Base-by-base conservation (phyloP, 2,888 invertebrate genomes). In the Mechanitis mazaeus region DNA sequence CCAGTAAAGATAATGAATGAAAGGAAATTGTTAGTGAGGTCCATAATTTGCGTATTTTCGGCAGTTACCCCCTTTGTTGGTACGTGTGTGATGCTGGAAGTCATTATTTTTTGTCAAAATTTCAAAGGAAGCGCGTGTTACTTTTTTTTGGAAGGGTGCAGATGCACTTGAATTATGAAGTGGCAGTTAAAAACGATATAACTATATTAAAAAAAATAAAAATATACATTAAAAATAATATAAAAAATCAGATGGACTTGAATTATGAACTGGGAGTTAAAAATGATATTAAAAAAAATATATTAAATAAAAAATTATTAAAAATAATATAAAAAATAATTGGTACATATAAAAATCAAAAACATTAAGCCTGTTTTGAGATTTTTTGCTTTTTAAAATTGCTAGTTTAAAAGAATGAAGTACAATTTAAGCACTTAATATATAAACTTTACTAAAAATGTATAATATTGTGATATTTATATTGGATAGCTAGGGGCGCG, bases 21-120 rank as follows among this genome's bases (percentile, higher is more conserved):
- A 54, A 81, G 85, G 87, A 87, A 87, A 83, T 83, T 83, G 86
- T 85, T 86, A 84, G 80, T 78, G 78, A 69, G 70, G 71, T 71
- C 76, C 69, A 73, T 76, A 78, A 81, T 83, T 81, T 78, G 78
- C 79, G 75, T 77, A 81, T 83, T 86, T 87, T 87, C 74, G 85
- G 84, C 75, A 73, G 76, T 75, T 73, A 73, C 70, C 66, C 76
- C 80, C 79, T 84, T 87, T 84, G 81, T 84, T 81, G 79, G 76
- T 66, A 68, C 84, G 84, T 85, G 79, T 87, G 84, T 87, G 84
- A 78, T 69, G 65, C 73, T 78, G 75, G 74, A 79, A 75, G 76
- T 86, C 86, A 81, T 85, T 87, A 85, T 78, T 83, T 86, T 83
- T 80, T 81, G 28, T 28, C 31, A 76, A 72, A 76, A 76, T 71